Base-by-base conservation (phyloP, 2,113 vertebrate species). In the Carettochelys insculpta region DNA sequence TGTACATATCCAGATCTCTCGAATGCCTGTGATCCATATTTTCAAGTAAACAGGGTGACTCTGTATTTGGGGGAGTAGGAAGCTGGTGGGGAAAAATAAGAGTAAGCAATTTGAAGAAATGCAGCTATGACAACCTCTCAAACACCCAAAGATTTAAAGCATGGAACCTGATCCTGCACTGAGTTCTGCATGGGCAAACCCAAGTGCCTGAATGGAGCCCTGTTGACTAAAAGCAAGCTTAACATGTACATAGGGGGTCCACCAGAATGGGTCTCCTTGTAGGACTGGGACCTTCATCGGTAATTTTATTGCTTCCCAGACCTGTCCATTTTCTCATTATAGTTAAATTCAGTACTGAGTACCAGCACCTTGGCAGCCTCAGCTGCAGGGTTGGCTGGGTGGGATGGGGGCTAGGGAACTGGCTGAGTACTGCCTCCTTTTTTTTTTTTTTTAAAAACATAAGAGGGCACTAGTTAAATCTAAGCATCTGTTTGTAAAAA, bases 401-500 rank as follows among this genome's bases (percentile, higher is more conserved):
- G n/a, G n/a, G n/a, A n/a, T n/a, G n/a, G n/a, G n/a, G n/a, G n/a
- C n/a, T n/a, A n/a, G n/a, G n/a, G n/a, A n/a, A n/a, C n/a, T n/a
- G n/a, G n/a, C n/a, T n/a, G n/a, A n/a, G n/a, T n/a, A n/a, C n/a
- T n/a, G n/a, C n/a, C n/a, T n/a, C n/a, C n/a, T n/a, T n/a, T n/a
- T n/a, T n/a, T n/a, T n/a, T n/a, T n/a, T n/a, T n/a, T n/a, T n/a
- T n/a, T n/a, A n/a, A n/a, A n/a, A n/a, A n/a, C n/a, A n/a, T n/a
- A n/a, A n/a, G n/a, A n/a, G n/a, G n/a, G n/a, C n/a, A n/a, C n/a
- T n/a, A n/a, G n/a, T n/a, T n/a, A 89, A 86, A 81, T 78, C 80
- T 61, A 91, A 90, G 81, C 3, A 56, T 78, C 68, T 92, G 53
- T 77, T 88, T 88, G 76, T 91, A 73, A 94, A 73, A 94, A 92